Evolutionary conservation across 1,140 invertebrate species (phyloP).

Genomic region (Caenorhabditis brenneri): DNA sequence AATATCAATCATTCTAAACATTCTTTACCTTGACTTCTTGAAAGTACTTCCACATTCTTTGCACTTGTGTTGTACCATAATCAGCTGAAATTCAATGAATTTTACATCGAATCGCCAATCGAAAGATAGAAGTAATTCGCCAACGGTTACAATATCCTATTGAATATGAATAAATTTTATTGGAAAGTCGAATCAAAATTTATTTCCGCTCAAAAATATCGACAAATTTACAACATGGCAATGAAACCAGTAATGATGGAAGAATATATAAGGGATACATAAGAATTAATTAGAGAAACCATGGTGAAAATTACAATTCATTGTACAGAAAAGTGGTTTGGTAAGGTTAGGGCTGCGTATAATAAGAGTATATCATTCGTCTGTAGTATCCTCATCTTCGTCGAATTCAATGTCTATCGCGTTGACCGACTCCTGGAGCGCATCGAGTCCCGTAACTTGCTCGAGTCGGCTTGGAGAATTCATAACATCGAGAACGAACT

Average conservation of each 20-base stretch:
- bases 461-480: constrained; percentile 53
- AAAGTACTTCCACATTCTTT: constrained; percentile 3
- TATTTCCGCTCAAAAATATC: not conserved
- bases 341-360: not conserved
- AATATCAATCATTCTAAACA: not conserved
- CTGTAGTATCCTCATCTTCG: constrained; percentile 24
- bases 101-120: not conserved
- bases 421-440: constrained; percentile 51
- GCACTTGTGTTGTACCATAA: constrained; percentile 5
- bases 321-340: not conserved
- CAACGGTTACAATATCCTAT: no score
- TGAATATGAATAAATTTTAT: no score
- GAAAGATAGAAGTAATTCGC: not conserved
- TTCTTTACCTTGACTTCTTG: not conserved
- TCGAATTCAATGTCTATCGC: constrained; percentile 52
- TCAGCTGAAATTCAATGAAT: not conserved
- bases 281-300: no score
- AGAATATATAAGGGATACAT: no score
- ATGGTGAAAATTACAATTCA: not conserved
- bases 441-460: constrained; percentile 52
- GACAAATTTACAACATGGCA: not conserved
- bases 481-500: constrained; percentile 52
- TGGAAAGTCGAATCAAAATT: not conserved
- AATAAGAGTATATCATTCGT: not conserved
- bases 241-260: not conserved